Evolutionary conservation across 2,888 invertebrate species (phyloP), one percentile per base, ranked within the genome.

Genomic region (Rotaria macrura): DNA sequence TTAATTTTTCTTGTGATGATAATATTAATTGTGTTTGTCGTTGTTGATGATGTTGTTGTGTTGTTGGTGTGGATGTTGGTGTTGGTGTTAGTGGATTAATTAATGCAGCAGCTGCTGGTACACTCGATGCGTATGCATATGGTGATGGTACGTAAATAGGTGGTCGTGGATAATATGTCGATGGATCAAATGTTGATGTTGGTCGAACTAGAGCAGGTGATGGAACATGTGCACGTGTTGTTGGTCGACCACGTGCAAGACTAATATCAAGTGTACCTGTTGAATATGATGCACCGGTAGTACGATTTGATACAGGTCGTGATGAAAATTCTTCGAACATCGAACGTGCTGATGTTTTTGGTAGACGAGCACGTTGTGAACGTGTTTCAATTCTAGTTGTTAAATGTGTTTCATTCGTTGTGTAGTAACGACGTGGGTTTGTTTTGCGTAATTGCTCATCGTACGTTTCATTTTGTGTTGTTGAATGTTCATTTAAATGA

Each of bases 291-390:
- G 65, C 65, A 65, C 65, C 65, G 34, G 65, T 20, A 2, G 17
- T 17, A 20, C 65, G 65, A 29, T 29, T 29, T 29, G 17, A 4
- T 20, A 65, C 7, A 29, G 65, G 17, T 65, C 65, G 4, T 65
- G 65, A 65, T 65, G 65, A 29, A 34, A 65, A 65, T 20, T 79
- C 79, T 40, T 79, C 79, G 20, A 79, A 79, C 79, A 79, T 79
- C 2, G 79, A 79, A 79, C 79, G 79, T 12, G 79, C 20, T 20
- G 79, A 43, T 79, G 79, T 79, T 79, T 79, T 79, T 17, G 65
- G 65, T 34, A 65, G 34, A 65, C 65, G 65, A 2, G 34, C 34
- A 34, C 65, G 65, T 34, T 65, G 65, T 65, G 65, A 65, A 65
- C 65, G 65, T 65, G 65, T 83, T 40, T 83, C 52, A 52, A 83